Base-by-base conservation (phyloP, 2,888 invertebrate species). In the Endomychus coccineus region DNA sequence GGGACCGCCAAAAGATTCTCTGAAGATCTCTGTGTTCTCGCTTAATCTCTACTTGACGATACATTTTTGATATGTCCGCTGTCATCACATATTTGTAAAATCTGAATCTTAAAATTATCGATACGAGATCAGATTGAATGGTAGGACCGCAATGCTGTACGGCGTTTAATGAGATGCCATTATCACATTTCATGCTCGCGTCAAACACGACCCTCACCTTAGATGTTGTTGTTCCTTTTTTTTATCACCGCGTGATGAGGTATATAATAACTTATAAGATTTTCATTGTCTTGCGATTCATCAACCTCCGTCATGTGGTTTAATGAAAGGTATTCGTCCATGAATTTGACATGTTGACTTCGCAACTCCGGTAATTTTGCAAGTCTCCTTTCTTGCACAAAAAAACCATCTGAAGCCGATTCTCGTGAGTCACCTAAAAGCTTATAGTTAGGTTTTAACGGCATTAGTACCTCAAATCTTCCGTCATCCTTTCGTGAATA, bases 161-260 rank as follows among this genome's bases (percentile, higher is more conserved):
- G 7, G 11, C 11, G 14, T 27, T 27, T 9, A 27, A 11, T 10
- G 27, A 10, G 11, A 27, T 9, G 27, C 27, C 27, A 9, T 3
- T 27, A 3, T 10, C 10, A 9, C 3, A 11, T 12, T 27, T 27
- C 27, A 27, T 27, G 12, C 27, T 27, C 9, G 11, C 27, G 14
- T 27, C 27, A 14, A 27, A 27, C 7, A 27, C 27, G 3, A 6
- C 27, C n/a, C n/a, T 27, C 13, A 27, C 13, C 14, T 9, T 12
- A 3, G 27, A 27, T 9, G 10, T 27, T 3, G 27, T 6, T 4
- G 13, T 13, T 13, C 3, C 9, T 13, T 27, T 27, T n/a, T 10
- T 27, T 12, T 10, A 11, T 27, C 2, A 27, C 27, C 3, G 13
- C 27, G 7, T 27, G 27, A 12, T 27, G 27, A 27, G 27, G 27